These are phyloP conservation scores for Teleopsis dalmanni DNA, from an alignment of 1,140 invertebrate genomes.

Conservation along the genomic window DNA sequence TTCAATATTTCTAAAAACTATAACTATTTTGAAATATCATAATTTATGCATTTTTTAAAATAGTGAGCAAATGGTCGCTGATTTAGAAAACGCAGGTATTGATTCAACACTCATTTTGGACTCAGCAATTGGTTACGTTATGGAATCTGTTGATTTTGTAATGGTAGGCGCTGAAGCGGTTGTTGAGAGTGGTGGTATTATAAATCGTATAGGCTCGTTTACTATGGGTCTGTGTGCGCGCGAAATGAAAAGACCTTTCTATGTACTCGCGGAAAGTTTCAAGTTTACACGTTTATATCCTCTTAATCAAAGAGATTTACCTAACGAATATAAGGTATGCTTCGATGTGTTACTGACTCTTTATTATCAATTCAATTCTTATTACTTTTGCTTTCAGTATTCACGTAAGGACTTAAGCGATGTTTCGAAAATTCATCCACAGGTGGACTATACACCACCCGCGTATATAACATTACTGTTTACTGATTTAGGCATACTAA, in stretches of 20 bases:
- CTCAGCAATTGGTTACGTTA: constrained; percentile 82
- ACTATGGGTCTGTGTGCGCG: constrained; percentile 85
- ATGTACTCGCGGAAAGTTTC: constrained; percentile 93
- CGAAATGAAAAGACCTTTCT: constrained; percentile 90
- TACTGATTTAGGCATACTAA: constrained; percentile 91
- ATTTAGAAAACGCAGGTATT: constrained; percentile 60
- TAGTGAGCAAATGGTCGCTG: constrained; percentile 60
- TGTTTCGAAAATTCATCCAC: constrained; percentile 68
- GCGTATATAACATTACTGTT: constrained; percentile 86
- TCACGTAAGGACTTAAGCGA: constrained; percentile 52
- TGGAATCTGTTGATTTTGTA: constrained; percentile 91
- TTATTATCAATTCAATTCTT: not conserved
- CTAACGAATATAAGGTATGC: constrained; percentile 70
- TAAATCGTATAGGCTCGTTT: constrained; percentile 91
- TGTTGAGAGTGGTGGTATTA: constrained; percentile 94
- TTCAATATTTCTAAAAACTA: not conserved
- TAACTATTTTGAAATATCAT: not conserved
- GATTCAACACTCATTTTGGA: constrained; percentile 80
- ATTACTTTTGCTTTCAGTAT: constrained; percentile 55
- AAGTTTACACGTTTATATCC: constrained; percentile 94
- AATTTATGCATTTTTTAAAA: constrained; percentile 2
- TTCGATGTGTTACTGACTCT: not conserved
- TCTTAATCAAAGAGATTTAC: constrained; percentile 84
- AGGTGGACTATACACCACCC: constrained; percentile 95
- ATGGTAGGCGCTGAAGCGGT: constrained; percentile 96